phyloP scores from a whole-genome alignment of 2,113 vertebrate genomes.

The Craseonycteris thonglongyai region DNA sequence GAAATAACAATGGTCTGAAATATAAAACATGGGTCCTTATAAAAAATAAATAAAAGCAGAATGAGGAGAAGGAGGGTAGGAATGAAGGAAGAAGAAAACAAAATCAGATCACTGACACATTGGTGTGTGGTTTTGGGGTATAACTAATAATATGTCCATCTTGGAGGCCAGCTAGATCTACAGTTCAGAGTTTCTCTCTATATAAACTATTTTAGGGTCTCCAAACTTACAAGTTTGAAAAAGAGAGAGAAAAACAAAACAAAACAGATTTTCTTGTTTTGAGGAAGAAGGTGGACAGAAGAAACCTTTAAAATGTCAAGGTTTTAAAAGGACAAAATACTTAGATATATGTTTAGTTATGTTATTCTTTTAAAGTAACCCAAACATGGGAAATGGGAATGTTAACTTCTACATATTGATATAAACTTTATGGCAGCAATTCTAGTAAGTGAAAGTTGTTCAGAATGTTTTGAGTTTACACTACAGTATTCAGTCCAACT shows the following conservation, averaged over 20 bases:
- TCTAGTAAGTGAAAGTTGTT: not conserved
- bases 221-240: not conserved
- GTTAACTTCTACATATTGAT: not conserved
- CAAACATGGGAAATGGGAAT: not conserved
- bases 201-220: not conserved
- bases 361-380: not conserved
- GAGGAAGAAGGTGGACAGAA: not conserved
- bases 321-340: not conserved
- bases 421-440: not conserved
- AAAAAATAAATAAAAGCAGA: not conserved
- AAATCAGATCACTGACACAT: not conserved
- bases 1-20: not conserved
- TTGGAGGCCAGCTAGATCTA: not conserved
- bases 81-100: not conserved
- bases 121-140: not conserved
- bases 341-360: not conserved
- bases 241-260: not conserved
- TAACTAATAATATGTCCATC: not conserved
- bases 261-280: not conserved
- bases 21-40: not conserved
- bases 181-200: not conserved
- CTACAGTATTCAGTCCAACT: not conserved
- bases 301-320: not conserved
- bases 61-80: not conserved
- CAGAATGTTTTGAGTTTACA: not conserved